Percentiles rank a stretch among this genome's conserved stretches.
phyloP scores from a whole-genome alignment of 2,113 vertebrate genomes.

The Lucifuga dentata region DNA sequence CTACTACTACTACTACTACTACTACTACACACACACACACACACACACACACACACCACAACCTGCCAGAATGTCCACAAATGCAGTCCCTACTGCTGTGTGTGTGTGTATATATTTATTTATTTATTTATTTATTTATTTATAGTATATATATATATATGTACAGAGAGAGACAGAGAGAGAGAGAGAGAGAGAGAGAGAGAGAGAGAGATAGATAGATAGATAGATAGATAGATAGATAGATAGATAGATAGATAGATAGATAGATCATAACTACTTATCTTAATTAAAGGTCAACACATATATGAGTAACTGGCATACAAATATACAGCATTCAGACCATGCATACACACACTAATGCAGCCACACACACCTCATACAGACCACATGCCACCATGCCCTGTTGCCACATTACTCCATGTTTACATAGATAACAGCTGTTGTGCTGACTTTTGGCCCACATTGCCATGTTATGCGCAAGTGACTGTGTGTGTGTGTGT shows the following conservation, averaged over 20 bases:
- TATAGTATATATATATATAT: too few relatives aligned
- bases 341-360: neutral
- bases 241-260: too few relatives aligned
- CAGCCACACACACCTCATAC: neutral
- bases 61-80: constrained; percentile 37
- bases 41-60: constrained; percentile 36
- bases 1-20: too few relatives aligned
- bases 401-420: neutral
- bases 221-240: too few relatives aligned
- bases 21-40: constrained; percentile 25
- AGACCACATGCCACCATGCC: neutral
- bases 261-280: too few relatives aligned
- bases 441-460: constrained; percentile 1
- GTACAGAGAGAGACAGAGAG: too few relatives aligned
- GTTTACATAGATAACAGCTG: constrained; percentile 18
- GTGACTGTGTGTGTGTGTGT: neutral
- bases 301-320: neutral
- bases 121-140: too few relatives aligned
- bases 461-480: neutral
- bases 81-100: neutral
- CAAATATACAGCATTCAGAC: too few relatives aligned
- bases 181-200: too few relatives aligned
- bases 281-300: too few relatives aligned
- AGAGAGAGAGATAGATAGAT: too few relatives aligned
- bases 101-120: too few relatives aligned